Evolutionary conservation across 2,113 vertebrate genomes (phyloP).

Genomic region (Dicentrarchus labrax): DNA sequence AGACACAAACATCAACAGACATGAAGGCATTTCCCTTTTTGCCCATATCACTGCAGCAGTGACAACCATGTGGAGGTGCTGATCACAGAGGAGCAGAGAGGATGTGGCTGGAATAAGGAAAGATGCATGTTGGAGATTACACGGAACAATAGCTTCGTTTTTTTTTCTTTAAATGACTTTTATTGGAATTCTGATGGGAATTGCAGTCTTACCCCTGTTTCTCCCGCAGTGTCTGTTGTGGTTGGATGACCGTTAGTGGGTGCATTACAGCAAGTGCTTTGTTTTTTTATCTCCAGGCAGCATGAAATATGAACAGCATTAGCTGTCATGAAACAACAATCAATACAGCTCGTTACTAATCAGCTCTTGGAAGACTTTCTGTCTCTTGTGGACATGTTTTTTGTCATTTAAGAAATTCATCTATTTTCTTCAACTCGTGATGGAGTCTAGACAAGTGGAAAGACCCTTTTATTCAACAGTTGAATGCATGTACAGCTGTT

Average conservation of each 20-base stretch:
- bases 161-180: neutral
- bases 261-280: constrained; percentile 24
- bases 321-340: constrained; percentile 12
- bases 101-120: constrained; percentile 9
- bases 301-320: constrained; percentile 40
- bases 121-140: constrained; percentile 16
- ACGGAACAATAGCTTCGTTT: neutral
- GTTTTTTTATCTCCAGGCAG: constrained; percentile 33
- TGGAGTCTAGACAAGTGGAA: neutral
- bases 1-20: constrained; percentile 19
- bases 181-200: constrained; percentile 4
- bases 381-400: constrained; percentile 22
- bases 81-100: constrained; percentile 10
- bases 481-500: neutral
- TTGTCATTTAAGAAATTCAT: constrained; percentile 15
- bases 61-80: constrained; percentile 16
- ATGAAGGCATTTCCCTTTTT: constrained; percentile 7
- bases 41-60: constrained; percentile 25
- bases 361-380: constrained; percentile 22
- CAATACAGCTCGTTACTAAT: constrained; percentile 18
- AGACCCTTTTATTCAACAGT: neutral
- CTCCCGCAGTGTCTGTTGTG: neutral
- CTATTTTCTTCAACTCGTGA: neutral
- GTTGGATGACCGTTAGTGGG: neutral
- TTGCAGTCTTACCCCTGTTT: neutral